Base-by-base conservation (phyloP, 2,113 vertebrate genomes). In the Rattus rattus region DNA sequence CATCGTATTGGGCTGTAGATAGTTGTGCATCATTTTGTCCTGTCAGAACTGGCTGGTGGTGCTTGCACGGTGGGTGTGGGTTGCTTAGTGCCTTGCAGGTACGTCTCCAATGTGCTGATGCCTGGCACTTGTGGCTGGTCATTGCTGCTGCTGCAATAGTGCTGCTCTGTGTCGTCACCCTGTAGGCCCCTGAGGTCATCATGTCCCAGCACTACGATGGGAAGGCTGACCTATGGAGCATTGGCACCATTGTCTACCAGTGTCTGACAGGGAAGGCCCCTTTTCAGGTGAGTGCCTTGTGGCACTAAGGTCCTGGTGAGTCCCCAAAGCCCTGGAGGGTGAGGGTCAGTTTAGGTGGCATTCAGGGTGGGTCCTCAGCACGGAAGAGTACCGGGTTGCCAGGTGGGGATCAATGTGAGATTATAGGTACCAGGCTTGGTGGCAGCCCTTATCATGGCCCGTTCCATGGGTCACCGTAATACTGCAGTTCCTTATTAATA, bases 171-270 rank as follows among this genome's bases (percentile, higher is more conserved):
- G 7, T 85, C 30, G 2, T 0, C 5, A 9, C 19, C 0, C 6
- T 67, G 36, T 98, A 99, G 99, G 99, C 99, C 91, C 99, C 99
- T 0, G 99, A 99, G 98, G 99, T 99, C 86, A 99, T 99, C 98
- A 99, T 99, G 99, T 99, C 99, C 72, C 99, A 99, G 97, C 99
- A 99, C 97, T 99, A 99, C 0, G 99, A 99, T 83, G 99, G 99
- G 97, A 99, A 99, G 98, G 99, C 99, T 6, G 99, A 99, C 94
- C 99, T 99, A 96, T 99, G 99, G 99, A 99, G 99, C 98, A 99
- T 99, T 28, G 99, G 99, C 72, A 99, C 99, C 65, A 99, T 99
- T 16, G 98, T 99, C 83, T 99, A 99, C 98, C 99, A 99, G 98
- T 99, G 99, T 98, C 98, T 99, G 96, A 99, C 99, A 1, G 99